Base-by-base conservation (phyloP, 2,113 vertebrate species). In the Miniopterus natalensis region DNA sequence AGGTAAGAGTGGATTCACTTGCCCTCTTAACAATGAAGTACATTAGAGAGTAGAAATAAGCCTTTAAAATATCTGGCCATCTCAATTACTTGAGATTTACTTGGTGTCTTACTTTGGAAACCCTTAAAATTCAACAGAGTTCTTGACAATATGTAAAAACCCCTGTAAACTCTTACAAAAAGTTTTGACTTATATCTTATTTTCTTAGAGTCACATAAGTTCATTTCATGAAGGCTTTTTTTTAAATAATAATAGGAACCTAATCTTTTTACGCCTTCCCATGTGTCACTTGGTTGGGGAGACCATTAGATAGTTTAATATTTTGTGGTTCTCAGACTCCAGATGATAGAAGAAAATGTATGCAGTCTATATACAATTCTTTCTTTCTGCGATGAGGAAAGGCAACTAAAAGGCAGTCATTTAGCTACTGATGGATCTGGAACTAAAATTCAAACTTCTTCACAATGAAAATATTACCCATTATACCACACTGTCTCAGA, bases 81-180 rank as follows among this genome's bases (percentile, higher is more conserved):
- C 8, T 89, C 47, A 84, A 57, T 70, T 86, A 47, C 29, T 42
- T 68, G 45, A 53, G 17, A 86, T 91, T 85, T 51, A 87, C 29
- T 36, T 79, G n/a, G 21, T 70, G 2, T 63, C 27, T 68, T 93
- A 40, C 40, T 85, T 92, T 84, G 40, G 57, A 92, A 95, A 95
- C 78, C 15, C 36, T 65, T 84, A 74, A 86, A 65, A 65, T 83
- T 93, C 49, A 68, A 27, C 18, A 25, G 80, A 89, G 21, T 45
- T 95, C 40, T 47, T 74, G 27, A 25, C 12, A 86, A 66, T 83
- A 55, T 86, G 78, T 73, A 70, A 78, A 88, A 85, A 27, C 8
- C 17, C 3, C 11, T 66, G 8, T 31, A 71, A 6, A 21, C 10
- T 81, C 74, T 57, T 25, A 45, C 2, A 42, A 53, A 6, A 23